phyloP scores from a whole-genome alignment of 2,797 vertebrate genomes.

The Podarcis siculus region DNA sequence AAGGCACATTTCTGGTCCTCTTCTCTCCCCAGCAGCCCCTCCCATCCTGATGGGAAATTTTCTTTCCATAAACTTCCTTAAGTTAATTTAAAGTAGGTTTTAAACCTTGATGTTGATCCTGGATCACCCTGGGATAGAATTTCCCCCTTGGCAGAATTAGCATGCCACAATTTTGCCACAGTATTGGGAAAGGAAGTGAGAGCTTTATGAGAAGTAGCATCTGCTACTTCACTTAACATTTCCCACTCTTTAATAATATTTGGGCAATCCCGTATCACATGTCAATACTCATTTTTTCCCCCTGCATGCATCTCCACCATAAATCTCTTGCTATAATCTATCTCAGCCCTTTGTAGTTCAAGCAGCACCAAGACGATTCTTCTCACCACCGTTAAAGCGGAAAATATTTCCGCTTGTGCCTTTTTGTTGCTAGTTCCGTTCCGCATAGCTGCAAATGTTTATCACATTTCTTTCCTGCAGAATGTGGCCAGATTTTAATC shows the following conservation, averaged over 20 bases:
- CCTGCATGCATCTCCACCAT: not conserved
- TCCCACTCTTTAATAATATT: not conserved
- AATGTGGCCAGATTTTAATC: not conserved
- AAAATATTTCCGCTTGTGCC: slow-evolving; percentile 4
- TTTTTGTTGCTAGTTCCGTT: not conserved
- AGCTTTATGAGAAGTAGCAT: not conserved
- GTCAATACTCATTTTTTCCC: slow-evolving; percentile 13
- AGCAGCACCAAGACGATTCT: not conserved
- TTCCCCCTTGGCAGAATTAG: not conserved
- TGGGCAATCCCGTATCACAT: not conserved
- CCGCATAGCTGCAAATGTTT: not conserved
- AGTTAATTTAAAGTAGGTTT: no score
- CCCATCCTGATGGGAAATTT: not conserved
- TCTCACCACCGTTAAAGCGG: not conserved
- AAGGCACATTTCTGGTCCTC: not conserved
- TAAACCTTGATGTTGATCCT: no score
- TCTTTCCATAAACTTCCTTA: not conserved
- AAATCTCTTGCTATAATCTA: not conserved
- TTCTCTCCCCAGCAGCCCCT: not conserved
- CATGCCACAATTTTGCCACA: not conserved
- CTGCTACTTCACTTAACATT: slow-evolving; percentile 12
- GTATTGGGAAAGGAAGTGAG: not conserved
- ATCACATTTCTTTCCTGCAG: not conserved
- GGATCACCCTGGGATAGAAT: not conserved
- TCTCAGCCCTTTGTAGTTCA: not conserved